Base-by-base conservation (phyloP, 2,888 invertebrate genomes). In the Chalcis sispes region DNA sequence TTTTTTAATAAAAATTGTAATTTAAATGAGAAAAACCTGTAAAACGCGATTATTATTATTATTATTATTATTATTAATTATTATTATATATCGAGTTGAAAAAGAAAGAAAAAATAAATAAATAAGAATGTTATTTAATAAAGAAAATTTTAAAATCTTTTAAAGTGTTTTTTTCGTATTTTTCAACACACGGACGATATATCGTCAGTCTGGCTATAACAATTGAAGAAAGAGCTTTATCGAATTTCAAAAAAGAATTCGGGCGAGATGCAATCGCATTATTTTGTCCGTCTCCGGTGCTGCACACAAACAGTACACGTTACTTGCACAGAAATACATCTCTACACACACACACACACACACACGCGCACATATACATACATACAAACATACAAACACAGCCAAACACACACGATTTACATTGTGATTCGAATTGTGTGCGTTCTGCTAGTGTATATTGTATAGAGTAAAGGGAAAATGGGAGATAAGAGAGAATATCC, bases 231-330 rank as follows among this genome's bases (percentile, higher is more conserved):
- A 29, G 29, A 66, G 61, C 52, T 73, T 73, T 73, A 54, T 52
- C 27, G 61, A 70, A 5, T 27, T n/a, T 56, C 25, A 20, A 56
- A 32, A 65, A 10, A 40, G n/a, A n/a, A n/a, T n/a, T 52, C 48
- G 64, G 75, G 42, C 69, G 50, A 69, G 62, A 72, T 69, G 64
- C 69, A 59, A 70, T 71, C 62, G 52, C 25, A 46, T 40, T 66
- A 71, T 66, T 77, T 77, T 77, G 77, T 77, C 73, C 77, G 77
- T 74, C 73, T 77, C 77, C 73, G 77, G 73, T 66, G 70, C 70
- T 77, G 36, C 54, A 54, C 23, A 71, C 65, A 48, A n/a, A n/a
- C n/a, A n/a, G n/a, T n/a, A n/a, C n/a, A n/a, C n/a, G n/a, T n/a
- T n/a, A n/a, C n/a, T n/a, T n/a, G n/a, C n/a, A n/a, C n/a, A n/a